These are phyloP conservation scores for Aplocera efformata DNA, from an alignment of 2,888 invertebrate species.

Conservation along the genomic window DNA sequence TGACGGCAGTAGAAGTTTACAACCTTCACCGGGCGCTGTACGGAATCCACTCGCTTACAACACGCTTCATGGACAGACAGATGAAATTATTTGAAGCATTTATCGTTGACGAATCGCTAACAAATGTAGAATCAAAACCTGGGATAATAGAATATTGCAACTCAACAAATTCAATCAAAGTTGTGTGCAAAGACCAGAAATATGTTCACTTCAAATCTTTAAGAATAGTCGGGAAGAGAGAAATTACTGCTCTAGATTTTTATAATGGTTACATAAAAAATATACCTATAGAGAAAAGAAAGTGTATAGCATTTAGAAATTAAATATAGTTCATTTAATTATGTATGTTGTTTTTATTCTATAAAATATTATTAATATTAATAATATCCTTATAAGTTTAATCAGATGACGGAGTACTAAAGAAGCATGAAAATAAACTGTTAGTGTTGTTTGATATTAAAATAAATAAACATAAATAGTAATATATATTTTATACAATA, in stretches of 20 bases:
- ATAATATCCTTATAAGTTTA: no score
- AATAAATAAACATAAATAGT: constrained; percentile 12
- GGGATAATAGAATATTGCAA: constrained; percentile 83
- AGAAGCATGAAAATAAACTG: no score
- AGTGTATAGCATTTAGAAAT: constrained; percentile 54
- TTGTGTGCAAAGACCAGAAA: constrained; percentile 83
- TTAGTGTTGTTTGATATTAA: constrained; percentile 4
- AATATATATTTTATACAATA: constrained; percentile 7
- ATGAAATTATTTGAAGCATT: constrained; percentile 84
- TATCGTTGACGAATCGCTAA: constrained; percentile 39
- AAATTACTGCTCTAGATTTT: constrained; percentile 90
- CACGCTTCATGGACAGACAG: constrained; percentile 80
- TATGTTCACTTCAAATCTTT: constrained; percentile 84
- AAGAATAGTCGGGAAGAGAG: constrained; percentile 83
- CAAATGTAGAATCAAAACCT: constrained; percentile 46
- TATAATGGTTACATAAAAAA: constrained; percentile 91
- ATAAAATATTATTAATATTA: constrained; percentile 1
- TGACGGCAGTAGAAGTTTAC: constrained; percentile 83
- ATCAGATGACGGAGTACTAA: no score
- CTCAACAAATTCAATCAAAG: constrained; percentile 77
- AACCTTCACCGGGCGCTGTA: constrained; percentile 86
- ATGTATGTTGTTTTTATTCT: no score
- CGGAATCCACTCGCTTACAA: constrained; percentile 82
- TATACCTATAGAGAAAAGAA: constrained; percentile 49
- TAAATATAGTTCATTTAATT: constrained; percentile 24